Conservation (phyloP, 2,888 invertebrate species). For the Pandemis heparana region DNA sequence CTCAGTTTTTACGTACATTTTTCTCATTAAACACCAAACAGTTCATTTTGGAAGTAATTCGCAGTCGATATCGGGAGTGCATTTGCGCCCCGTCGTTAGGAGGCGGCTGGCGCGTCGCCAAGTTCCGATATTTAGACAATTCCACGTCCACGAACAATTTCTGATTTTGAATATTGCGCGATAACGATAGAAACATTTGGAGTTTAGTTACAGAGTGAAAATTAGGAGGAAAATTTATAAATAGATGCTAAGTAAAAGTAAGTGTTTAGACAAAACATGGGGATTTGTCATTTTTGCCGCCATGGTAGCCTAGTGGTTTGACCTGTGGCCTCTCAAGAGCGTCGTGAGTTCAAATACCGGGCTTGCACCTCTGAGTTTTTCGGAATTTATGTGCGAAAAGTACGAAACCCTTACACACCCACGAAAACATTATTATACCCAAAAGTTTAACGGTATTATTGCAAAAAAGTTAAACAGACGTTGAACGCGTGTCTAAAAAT, state of each 20-base stretch:
- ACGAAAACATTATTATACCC: too few species aligned
- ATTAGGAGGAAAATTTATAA: not conserved
- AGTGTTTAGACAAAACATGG: too few species aligned
- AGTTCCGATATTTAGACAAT: conserved; percentile 43
- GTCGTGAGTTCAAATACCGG: too few species aligned
- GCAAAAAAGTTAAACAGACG: too few species aligned
- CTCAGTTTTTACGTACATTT: not conserved
- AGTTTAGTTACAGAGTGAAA: not conserved
- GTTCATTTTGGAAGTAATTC: conserved; percentile 30
- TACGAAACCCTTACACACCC: too few species aligned
- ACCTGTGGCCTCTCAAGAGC: too few species aligned
- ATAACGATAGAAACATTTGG: conserved; percentile 11
- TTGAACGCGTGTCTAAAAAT: too few species aligned
- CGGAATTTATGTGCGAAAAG: too few species aligned
- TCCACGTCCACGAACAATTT: conserved; percentile 5
- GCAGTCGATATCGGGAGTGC: conserved; percentile 51
- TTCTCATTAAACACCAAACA: conserved; percentile 8
- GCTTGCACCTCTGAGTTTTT: too few species aligned
- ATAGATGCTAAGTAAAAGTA: not conserved
- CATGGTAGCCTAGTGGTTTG: too few species aligned
- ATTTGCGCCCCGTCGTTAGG: conserved; percentile 55
- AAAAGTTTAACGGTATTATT: too few species aligned
- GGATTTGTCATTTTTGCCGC: too few species aligned
- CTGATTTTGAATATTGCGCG: conserved; percentile 20
- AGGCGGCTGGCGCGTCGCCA: conserved; percentile 52